A percentile compares a stretch with the other conserved stretches of the same genome.
phyloP scores from a whole-genome alignment of 2,113 vertebrate genomes.

The Cephalopterus ornatus region DNA sequence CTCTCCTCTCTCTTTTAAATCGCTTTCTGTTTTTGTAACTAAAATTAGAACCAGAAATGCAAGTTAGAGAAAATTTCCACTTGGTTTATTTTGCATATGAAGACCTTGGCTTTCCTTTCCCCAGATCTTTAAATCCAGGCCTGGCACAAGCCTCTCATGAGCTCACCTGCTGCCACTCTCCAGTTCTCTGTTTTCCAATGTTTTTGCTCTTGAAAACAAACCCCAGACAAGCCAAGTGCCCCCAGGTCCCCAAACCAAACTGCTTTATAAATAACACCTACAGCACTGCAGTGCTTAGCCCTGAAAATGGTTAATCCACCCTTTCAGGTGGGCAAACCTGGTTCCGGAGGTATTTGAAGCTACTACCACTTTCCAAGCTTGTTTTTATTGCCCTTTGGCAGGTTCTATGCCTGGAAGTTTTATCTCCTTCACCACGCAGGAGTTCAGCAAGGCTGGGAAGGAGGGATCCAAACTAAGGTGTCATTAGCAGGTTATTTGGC shows the following conservation, averaged over 20 bases:
- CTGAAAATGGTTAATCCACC: not conserved
- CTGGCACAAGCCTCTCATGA: not conserved
- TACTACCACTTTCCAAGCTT: accelerated
- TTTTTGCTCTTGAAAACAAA: not conserved
- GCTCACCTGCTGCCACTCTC: not conserved
- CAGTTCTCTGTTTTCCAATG: not conserved
- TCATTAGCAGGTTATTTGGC: conserved; percentile 19
- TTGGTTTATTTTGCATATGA: not conserved
- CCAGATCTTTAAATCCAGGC: not conserved
- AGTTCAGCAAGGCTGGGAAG: not conserved
- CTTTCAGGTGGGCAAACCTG: not conserved
- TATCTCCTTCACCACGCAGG: not conserved
- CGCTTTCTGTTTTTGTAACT: not conserved
- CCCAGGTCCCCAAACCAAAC: not conserved
- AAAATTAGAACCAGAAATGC: not conserved
- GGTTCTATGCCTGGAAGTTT: not conserved
- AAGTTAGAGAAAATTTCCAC: not conserved
- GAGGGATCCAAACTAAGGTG: conserved; percentile 20
- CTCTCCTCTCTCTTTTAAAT: not conserved
- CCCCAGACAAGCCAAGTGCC: not conserved
- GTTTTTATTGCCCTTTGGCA: not conserved
- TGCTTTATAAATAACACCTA: not conserved
- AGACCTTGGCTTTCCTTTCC: not conserved
- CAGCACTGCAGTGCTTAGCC: not conserved
- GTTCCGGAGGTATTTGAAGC: not conserved